phyloP scores from a whole-genome alignment of 2,888 invertebrate genomes.

The Diaprepes abbreviatus region DNA sequence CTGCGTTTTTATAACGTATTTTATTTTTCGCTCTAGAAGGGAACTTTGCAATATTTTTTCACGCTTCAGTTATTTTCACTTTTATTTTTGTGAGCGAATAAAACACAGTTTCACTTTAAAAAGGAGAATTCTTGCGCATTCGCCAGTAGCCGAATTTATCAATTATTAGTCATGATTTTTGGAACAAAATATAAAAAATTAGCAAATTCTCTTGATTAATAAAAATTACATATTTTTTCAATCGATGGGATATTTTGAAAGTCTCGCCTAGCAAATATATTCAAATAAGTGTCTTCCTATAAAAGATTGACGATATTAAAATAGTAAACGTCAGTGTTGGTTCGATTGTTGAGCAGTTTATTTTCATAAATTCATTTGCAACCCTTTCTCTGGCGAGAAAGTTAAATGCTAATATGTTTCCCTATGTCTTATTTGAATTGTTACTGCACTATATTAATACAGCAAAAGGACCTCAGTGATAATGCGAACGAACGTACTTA shows the following conservation, averaged over 20 bases:
- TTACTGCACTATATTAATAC: conserved; percentile 30
- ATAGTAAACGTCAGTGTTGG: too few species aligned
- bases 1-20: not conserved
- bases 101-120: not conserved
- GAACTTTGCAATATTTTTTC: not conserved
- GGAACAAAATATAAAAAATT: too few species aligned
- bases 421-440: conserved; percentile 26
- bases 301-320: too few species aligned
- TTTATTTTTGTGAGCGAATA: not conserved
- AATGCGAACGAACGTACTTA: conserved; percentile 37
- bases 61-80: not conserved
- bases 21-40: not conserved
- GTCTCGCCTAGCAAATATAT: too few species aligned
- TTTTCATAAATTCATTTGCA: not conserved
- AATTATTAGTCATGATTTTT: too few species aligned
- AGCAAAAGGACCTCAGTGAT: conserved; percentile 30
- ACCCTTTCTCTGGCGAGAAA: not conserved
- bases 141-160: too few species aligned
- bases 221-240: too few species aligned
- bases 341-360: too few species aligned
- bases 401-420: conserved; percentile 26
- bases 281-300: too few species aligned
- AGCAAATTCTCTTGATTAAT: too few species aligned
- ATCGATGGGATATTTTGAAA: too few species aligned
- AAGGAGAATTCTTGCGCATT: not conserved